These are phyloP conservation scores for Episyrphus balteatus DNA, from an alignment of 1,140 invertebrate genomes.

Conservation along the genomic window DNA sequence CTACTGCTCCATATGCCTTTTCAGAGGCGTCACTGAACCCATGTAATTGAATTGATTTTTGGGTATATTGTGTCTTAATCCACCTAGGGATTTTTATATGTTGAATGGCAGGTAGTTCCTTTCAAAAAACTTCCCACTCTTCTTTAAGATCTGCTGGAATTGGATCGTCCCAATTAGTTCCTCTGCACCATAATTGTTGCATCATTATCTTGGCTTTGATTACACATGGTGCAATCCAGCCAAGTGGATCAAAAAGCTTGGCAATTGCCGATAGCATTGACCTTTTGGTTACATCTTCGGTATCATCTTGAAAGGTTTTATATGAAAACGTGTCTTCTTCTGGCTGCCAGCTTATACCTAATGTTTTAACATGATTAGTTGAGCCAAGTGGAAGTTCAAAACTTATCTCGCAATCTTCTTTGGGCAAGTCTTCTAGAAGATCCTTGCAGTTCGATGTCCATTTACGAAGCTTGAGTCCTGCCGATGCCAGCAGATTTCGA, in stretches of 20 bases:
- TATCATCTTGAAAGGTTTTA: too few relatives aligned
- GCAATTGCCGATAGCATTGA: constrained; percentile 22
- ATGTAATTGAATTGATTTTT: not conserved
- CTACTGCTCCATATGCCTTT: constrained; percentile 5
- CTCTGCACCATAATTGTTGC: constrained; percentile 24
- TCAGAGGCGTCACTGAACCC: too few relatives aligned
- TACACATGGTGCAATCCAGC: constrained; percentile 27
- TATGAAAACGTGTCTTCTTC: constrained; percentile 15
- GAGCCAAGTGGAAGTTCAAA: too few relatives aligned
- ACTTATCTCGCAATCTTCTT: constrained; percentile 3
- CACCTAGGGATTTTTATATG: constrained; percentile 1
- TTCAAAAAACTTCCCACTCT: constrained; percentile 10
- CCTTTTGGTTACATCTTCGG: constrained; percentile 18
- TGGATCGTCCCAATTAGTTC: constrained; percentile 27
- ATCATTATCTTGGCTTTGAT: constrained; percentile 33
- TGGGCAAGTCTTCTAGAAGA: constrained; percentile 12
- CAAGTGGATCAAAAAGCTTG: constrained; percentile 36
- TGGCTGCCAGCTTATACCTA: constrained; percentile 28
- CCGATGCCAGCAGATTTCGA: constrained; percentile 11
- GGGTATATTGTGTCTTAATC: not conserved
- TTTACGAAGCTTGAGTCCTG: constrained; percentile 33
- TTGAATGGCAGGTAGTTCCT: not conserved
- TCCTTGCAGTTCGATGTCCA: constrained; percentile 23
- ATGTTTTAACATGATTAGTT: constrained; percentile 12
- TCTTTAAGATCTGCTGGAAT: constrained; percentile 14